phyloP scores from a whole-genome alignment of 2,888 invertebrate genomes.

The Embidobia sp. region DNA sequence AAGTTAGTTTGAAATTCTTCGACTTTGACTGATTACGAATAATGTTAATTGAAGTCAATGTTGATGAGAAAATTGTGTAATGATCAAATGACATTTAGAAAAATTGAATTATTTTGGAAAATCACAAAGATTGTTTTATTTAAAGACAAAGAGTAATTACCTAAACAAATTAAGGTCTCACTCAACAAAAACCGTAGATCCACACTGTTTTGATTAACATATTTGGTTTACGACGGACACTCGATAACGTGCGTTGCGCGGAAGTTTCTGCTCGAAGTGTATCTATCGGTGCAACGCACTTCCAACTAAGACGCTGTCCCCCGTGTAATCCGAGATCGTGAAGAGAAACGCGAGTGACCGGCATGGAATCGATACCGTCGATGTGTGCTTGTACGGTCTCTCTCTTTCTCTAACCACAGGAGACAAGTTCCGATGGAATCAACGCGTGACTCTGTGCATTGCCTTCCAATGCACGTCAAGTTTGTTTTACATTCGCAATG shows the following conservation, averaged over 20 bases:
- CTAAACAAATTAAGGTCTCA: too few species aligned
- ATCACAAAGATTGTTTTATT: too few species aligned
- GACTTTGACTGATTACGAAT: too few species aligned
- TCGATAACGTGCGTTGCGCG: not conserved
- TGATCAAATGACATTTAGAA: too few species aligned
- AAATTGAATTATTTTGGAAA: too few species aligned
- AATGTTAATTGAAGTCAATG: too few species aligned
- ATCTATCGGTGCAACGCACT: conserved; percentile 47
- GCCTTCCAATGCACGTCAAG: conserved; percentile 7
- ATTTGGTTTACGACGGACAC: too few species aligned
- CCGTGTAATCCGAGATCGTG: conserved; percentile 75
- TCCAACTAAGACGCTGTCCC: conserved; percentile 55
- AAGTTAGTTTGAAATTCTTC: too few species aligned
- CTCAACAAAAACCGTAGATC: too few species aligned
- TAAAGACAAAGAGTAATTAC: too few species aligned
- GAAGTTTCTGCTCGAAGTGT: conserved; percentile 16
- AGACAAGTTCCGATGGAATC: conserved; percentile 43
- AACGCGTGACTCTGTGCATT: conserved; percentile 17
- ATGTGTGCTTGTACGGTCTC: conserved; percentile 79
- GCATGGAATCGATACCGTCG: conserved; percentile 76
- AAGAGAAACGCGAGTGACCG: conserved; percentile 74
- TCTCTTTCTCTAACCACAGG: conserved; percentile 52
- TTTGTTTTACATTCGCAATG: conserved; percentile 15
- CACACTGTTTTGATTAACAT: not conserved
- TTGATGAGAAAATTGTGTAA: too few species aligned